A percentile compares a stretch with the other conserved stretches of the same genome.
phyloP scores from a whole-genome alignment of 1,140 invertebrate genomes.

The Arctopsyche grandis region DNA sequence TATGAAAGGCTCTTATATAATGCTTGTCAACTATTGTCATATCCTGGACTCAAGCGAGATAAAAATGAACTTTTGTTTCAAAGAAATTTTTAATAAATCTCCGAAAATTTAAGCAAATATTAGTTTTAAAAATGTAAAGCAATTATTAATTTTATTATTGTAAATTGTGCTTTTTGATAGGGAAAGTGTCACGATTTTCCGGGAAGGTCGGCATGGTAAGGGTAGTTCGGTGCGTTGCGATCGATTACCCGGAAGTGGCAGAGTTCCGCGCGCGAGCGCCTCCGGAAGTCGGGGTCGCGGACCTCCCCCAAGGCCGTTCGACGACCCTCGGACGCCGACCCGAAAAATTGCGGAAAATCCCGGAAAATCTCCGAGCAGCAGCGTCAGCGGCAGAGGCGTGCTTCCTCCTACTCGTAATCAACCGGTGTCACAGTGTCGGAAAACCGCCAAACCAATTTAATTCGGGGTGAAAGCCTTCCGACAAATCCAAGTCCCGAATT shows the following conservation, averaged over 20 bases:
- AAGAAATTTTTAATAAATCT: too few relatives aligned
- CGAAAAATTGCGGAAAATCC: conserved; percentile 8
- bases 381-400: neutral
- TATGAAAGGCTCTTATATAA: too few relatives aligned
- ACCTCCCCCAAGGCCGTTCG: conserved; percentile 37
- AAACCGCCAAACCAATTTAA: too few relatives aligned
- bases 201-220: neutral
- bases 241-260: conserved; percentile 31
- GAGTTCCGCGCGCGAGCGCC: neutral
- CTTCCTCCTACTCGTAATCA: neutral
- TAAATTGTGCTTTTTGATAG: too few relatives aligned
- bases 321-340: neutral
- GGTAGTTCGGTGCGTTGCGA: conserved; percentile 7
- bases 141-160: too few relatives aligned
- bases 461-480: too few relatives aligned
- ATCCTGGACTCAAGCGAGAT: too few relatives aligned
- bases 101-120: too few relatives aligned
- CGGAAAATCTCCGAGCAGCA: neutral
- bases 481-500: too few relatives aligned
- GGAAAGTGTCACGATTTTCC: neutral
- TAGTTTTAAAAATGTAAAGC: too few relatives aligned
- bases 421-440: neutral
- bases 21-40: too few relatives aligned
- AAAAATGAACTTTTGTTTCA: too few relatives aligned
- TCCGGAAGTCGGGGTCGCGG: conserved; percentile 33